phyloP scores from a whole-genome alignment of 2,888 invertebrate genomes.

The Asteroscopus sphinx region DNA sequence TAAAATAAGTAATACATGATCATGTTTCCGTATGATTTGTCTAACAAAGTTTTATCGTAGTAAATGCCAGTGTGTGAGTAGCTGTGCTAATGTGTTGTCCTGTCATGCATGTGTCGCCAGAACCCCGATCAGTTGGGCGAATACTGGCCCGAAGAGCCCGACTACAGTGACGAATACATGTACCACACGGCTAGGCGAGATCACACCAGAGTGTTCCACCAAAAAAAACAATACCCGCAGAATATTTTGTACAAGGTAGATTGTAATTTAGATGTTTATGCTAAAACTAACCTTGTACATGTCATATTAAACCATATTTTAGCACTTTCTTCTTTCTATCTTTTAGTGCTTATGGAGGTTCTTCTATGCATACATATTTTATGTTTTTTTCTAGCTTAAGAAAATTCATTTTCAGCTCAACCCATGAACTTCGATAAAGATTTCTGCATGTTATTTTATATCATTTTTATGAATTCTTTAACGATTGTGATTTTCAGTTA shows the following conservation, averaged over 20 bases:
- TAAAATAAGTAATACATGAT: conserved; percentile 20
- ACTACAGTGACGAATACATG: conserved; percentile 88
- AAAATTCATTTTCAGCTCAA: conserved; percentile 26
- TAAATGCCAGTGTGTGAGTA: conserved; percentile 73
- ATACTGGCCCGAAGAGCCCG: conserved; percentile 82
- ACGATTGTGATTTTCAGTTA: conserved; percentile 21
- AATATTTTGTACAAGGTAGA: conserved; percentile 88
- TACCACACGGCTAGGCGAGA: conserved; percentile 88
- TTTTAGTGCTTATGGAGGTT: conserved; percentile 14
- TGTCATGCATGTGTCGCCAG: conserved; percentile 79
- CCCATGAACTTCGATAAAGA: background rate
- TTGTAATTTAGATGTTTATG: conserved; percentile 49
- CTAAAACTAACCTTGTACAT: conserved; percentile 44
- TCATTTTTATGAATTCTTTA: conserved; percentile 3
- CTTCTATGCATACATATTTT: conserved; percentile 10
- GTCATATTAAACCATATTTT: conserved; percentile 27
- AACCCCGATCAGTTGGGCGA: conserved; percentile 79
- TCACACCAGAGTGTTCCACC: conserved; percentile 84
- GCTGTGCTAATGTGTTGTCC: conserved; percentile 76
- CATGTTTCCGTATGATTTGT: conserved; percentile 24
- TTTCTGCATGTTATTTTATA: conserved; percentile 15
- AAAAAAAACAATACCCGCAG: conserved; percentile 88
- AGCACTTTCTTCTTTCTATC: conserved; percentile 33
- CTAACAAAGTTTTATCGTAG: conserved; percentile 43
- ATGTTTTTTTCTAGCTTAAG: conserved; percentile 9